Conservation (phyloP, 2,888 invertebrate genomes). For the Leptura quadrifasciata region DNA sequence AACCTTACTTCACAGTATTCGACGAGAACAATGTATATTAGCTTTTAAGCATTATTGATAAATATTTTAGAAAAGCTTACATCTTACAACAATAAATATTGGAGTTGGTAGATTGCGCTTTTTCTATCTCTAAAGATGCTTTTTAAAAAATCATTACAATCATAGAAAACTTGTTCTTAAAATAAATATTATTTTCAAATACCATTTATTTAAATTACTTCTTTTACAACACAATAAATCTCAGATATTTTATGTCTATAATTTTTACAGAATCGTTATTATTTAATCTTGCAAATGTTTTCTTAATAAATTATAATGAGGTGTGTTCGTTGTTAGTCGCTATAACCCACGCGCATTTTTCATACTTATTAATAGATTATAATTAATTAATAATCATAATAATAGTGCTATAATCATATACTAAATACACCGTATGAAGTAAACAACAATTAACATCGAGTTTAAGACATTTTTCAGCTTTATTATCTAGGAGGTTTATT, state of each 20-base stretch:
- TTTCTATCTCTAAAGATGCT: neutral
- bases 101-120: neutral
- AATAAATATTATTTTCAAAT: constrained; percentile 13
- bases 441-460: constrained; percentile 31
- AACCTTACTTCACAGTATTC: too few relatives aligned
- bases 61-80: too few relatives aligned
- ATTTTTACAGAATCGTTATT: constrained; percentile 40
- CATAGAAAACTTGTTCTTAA: constrained; percentile 7
- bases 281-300: constrained; percentile 37
- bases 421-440: constrained; percentile 34
- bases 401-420: constrained; percentile 19
- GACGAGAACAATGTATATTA: too few relatives aligned
- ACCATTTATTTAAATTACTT: constrained; percentile 25
- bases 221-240: constrained; percentile 36
- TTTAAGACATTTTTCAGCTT: constrained; percentile 24
- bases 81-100: too few relatives aligned
- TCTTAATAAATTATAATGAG: constrained; percentile 44
- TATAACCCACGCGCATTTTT: constrained; percentile 41
- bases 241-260: constrained; percentile 33
- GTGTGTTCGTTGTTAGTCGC: constrained; percentile 35
- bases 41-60: too few relatives aligned
- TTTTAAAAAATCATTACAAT: neutral
- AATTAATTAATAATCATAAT: constrained; percentile 39
- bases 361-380: constrained; percentile 35
- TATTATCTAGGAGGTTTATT: constrained; percentile 32